Conservation (phyloP, 2,888 invertebrate species). For the Archips crataeganus region DNA sequence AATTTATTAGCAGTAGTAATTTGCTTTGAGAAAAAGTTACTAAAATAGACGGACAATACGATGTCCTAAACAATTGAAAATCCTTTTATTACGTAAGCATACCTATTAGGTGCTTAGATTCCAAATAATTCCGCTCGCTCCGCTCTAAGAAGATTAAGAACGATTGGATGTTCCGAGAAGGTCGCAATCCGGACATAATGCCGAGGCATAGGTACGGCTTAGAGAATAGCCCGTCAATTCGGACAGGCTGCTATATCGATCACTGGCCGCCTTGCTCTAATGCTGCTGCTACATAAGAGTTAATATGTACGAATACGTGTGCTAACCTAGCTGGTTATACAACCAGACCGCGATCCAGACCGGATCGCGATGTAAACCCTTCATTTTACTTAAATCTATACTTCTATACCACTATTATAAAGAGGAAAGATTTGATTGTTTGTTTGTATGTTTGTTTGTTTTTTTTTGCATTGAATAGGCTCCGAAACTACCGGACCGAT, state of each 20-base stretch:
- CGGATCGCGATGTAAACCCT: too few species aligned
- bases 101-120: constrained; percentile 73
- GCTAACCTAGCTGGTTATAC: background rate
- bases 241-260: constrained; percentile 64
- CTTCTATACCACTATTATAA: too few species aligned
- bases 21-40: background rate
- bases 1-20: background rate
- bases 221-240: constrained; percentile 74
- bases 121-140: constrained; percentile 79
- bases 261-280: constrained; percentile 54
- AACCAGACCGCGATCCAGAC: too few species aligned
- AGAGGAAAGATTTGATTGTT: too few species aligned
- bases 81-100: constrained; percentile 80
- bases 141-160: constrained; percentile 82
- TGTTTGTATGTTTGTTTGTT: too few species aligned
- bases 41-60: constrained; percentile 1
- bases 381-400: too few species aligned
- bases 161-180: constrained; percentile 83
- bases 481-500: too few species aligned
- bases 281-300: background rate
- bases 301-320: background rate
- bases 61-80: constrained; percentile 66
- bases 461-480: too few species aligned
- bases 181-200: constrained; percentile 70
- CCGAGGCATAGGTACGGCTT: constrained; percentile 63